These are phyloP conservation scores for Pogonocherus hispidulus DNA, from an alignment of 2,888 invertebrate species.

Conservation along the genomic window DNA sequence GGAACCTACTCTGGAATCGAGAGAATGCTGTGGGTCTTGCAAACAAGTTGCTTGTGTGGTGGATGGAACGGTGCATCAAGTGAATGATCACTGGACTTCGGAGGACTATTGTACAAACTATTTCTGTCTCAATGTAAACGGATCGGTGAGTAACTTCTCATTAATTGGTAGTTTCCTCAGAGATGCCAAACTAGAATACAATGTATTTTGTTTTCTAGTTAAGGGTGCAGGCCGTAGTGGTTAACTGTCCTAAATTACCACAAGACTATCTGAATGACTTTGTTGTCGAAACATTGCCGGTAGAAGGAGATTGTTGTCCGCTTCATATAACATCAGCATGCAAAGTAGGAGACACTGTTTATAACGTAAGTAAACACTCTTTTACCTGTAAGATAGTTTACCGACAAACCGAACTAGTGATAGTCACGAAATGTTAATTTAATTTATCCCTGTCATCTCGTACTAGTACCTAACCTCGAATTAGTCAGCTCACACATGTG, in stretches of 20 bases:
- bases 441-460: no score
- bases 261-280: slow-evolving; percentile 68
- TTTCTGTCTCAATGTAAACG: slow-evolving; percentile 72
- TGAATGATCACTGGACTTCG: slow-evolving; percentile 75
- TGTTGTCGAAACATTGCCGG: slow-evolving; percentile 68
- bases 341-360: slow-evolving; percentile 68
- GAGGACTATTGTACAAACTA: slow-evolving; percentile 75
- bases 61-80: slow-evolving; percentile 67
- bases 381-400: background rate
- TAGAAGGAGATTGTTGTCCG: slow-evolving; percentile 74
- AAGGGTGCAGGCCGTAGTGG: slow-evolving; percentile 71
- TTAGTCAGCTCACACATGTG: no score
- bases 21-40: slow-evolving; percentile 78
- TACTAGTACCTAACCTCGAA: no score
- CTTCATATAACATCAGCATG: slow-evolving; percentile 72
- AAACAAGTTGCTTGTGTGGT: slow-evolving; percentile 72
- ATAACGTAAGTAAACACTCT: slow-evolving; percentile 63
- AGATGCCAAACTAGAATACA: no score
- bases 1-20: slow-evolving; percentile 50
- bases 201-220: slow-evolving; percentile 65
- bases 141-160: slow-evolving; percentile 60
- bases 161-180: no score
- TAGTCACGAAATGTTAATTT: no score
- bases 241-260: slow-evolving; percentile 71
- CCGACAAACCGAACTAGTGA: background rate